These are phyloP conservation scores for Masticophis lateralis DNA, from an alignment of 2,797 vertebrate species.

Conservation along the genomic window DNA sequence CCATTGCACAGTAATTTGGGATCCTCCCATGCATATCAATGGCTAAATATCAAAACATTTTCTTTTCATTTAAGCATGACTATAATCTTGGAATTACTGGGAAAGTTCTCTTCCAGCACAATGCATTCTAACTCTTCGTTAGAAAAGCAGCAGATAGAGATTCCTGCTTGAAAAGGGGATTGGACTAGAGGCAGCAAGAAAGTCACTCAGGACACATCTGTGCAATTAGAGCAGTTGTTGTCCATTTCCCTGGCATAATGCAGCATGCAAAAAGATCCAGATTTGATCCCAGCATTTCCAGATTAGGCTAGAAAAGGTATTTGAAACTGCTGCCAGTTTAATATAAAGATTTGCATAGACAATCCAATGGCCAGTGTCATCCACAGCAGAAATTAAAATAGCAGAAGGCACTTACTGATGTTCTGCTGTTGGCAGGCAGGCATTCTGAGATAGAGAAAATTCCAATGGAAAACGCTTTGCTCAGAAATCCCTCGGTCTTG, in stretches of 20 bases:
- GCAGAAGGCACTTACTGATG: neutral
- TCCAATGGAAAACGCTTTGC: neutral
- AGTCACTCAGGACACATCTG: neutral
- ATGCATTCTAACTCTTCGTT: neutral
- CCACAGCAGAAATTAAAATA: neutral
- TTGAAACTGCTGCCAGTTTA: neutral
- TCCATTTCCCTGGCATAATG: neutral
- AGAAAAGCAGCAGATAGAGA: neutral
- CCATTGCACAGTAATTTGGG: neutral
- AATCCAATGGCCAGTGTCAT: neutral
- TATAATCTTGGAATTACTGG: neutral
- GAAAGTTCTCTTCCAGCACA: neutral
- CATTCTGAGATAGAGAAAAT: neutral
- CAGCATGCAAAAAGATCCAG: neutral
- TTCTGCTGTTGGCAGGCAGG: neutral
- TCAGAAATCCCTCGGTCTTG: too few relatives aligned
- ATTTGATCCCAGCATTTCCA: neutral
- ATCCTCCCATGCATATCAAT: neutral
- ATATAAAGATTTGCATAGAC: neutral
- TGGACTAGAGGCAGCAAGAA: neutral
- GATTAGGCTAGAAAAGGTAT: neutral
- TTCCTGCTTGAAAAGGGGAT: neutral
- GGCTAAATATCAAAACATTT: neutral
- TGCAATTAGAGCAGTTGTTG: neutral
- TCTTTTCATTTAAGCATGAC: neutral